Percentiles rank a stretch among this genome's conserved stretches.
These are phyloP conservation scores for Numida meleagris DNA, from an alignment of 2,113 vertebrate genomes.

Conservation along the genomic window DNA sequence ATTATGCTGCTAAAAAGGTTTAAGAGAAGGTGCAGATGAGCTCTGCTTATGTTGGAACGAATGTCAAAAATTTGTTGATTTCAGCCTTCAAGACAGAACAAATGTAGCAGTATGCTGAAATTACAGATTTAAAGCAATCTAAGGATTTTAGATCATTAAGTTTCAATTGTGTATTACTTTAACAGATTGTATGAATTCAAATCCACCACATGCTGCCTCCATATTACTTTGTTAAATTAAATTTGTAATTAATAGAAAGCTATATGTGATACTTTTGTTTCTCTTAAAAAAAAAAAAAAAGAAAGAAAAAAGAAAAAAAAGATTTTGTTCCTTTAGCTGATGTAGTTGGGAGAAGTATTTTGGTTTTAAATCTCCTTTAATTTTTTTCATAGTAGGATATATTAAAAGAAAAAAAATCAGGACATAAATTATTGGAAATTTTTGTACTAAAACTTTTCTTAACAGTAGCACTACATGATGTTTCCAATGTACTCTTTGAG, in stretches of 20 bases:
- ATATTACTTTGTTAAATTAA: conserved; percentile 66
- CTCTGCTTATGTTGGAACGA: conserved; percentile 49
- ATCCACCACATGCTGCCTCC: conserved; percentile 73
- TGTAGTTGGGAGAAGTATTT: neutral
- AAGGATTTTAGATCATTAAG: conserved; percentile 54
- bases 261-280: conserved; percentile 32
- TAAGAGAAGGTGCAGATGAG: conserved; percentile 57
- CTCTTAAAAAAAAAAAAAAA: neutral
- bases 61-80: conserved; percentile 50
- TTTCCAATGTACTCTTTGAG: conserved; percentile 53
- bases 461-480: conserved; percentile 7
- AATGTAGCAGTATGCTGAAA: conserved; percentile 47
- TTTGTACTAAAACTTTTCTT: conserved; percentile 56
- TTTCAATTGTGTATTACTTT: conserved; percentile 62
- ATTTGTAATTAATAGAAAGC: conserved; percentile 61
- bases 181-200: conserved; percentile 58
- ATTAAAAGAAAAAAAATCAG: neutral
- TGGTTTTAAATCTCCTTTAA: neutral
- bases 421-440: conserved; percentile 41
- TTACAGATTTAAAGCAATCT: conserved; percentile 34
- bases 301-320: neutral
- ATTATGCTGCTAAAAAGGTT: conserved; percentile 75
- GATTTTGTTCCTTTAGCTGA: conserved; percentile 31
- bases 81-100: conserved; percentile 41
- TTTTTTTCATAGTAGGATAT: conserved; percentile 14